Base-by-base conservation (phyloP, 1,140 invertebrate genomes). In the Potamilus streckersoni region DNA sequence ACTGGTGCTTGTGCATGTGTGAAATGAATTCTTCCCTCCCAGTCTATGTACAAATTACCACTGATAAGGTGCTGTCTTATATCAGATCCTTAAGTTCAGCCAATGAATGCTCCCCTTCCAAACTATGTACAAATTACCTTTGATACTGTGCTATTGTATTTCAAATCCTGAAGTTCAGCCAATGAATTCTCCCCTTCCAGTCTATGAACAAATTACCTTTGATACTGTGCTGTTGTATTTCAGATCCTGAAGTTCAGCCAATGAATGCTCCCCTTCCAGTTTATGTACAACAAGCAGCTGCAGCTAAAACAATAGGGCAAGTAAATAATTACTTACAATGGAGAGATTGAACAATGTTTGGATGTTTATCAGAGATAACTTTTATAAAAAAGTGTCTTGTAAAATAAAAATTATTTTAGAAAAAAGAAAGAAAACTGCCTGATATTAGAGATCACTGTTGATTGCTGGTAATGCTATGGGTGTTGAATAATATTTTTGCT, bases 231-330 rank as follows among this genome's bases (percentile, higher is more conserved):
- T 58, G 13, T 20, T 14, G 59, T 76, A 16, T 49, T 31, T 78
- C 73, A 88, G 87, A 88, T 81, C 81, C 83, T 55, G 78, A 84
- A 74, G 80, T 83, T 38, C 80, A 81, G 11, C 83, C 83, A 62
- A 83, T 87, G 66, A 84, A 80, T 70, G 78, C 84, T n/a, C 87
- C 88, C 27, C 78, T 90, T 6, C 87, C 88, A 62, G 83, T 89
- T 0, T 90, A 84, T 85, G 83, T 90, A 65, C 89, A 90, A 67
- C 89, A 90, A 81, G 89, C 89, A 69, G 88, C 89, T n/a, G 84
- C 88, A 62, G 88, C 89, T 19, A 90, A 90, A 81, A 85, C 84
- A 57, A 87, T 90, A 72, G 86, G 88, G 86, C 88, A 78, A 80
- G 82, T 77, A 49, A 5, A 19, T 8, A 58, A 17, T 56, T 17